Evolutionary conservation across 2,113 vertebrate species (phyloP).

Genomic region (Australoheros scitulus): DNA sequence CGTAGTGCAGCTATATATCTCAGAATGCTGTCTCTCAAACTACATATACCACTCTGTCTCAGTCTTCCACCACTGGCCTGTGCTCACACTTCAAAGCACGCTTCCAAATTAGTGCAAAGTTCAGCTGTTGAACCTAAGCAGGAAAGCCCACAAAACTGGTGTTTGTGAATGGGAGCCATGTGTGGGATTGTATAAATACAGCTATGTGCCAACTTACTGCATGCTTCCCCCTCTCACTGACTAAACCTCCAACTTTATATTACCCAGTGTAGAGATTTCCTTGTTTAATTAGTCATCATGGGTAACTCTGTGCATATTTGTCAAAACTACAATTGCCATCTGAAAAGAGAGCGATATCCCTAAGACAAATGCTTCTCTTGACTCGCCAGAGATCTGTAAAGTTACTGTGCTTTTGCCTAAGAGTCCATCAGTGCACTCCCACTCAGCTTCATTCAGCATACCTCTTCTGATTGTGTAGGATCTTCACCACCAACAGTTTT

Average conservation of each 20-base stretch:
- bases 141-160: slow-evolving; percentile 35
- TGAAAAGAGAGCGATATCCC: neutral
- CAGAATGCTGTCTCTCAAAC: slow-evolving; percentile 25
- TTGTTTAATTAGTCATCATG: slow-evolving; percentile 24
- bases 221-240: slow-evolving; percentile 17
- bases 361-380: neutral
- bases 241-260: slow-evolving; percentile 8
- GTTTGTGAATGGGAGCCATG: slow-evolving; percentile 35
- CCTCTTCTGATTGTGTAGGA: neutral
- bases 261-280: neutral
- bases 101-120: slow-evolving; percentile 41
- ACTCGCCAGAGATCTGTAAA: neutral
- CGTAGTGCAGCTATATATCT: slow-evolving; percentile 36
- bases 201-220: slow-evolving; percentile 34
- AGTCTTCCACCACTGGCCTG: slow-evolving; percentile 5
- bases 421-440: neutral
- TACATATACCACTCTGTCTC: slow-evolving; percentile 20
- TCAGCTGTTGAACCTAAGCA: slow-evolving; percentile 47
- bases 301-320: neutral
- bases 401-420: neutral
- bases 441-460: slow-evolving; percentile 25
- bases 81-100: slow-evolving; percentile 24
- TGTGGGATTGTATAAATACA: slow-evolving; percentile 52
- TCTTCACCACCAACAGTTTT: slow-evolving; percentile 30
- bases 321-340: neutral